These are phyloP conservation scores for Zelostemma sp. DNA, from an alignment of 1,140 invertebrate species.

Conservation along the genomic window DNA sequence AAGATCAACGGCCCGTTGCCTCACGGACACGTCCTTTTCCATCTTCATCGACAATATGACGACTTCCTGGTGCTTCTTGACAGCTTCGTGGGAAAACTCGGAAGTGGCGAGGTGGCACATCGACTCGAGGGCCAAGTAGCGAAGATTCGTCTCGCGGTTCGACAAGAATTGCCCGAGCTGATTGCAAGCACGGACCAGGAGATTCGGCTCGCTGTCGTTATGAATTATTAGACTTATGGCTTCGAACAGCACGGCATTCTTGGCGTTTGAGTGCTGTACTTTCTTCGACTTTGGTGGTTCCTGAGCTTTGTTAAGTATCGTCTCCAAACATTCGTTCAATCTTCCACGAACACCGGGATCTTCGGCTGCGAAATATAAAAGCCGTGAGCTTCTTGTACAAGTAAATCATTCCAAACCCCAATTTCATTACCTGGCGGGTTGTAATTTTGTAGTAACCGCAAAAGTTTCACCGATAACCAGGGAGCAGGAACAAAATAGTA, in stretches of 20 bases:
- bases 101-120: conserved; percentile 99
- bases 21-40: conserved; percentile 98
- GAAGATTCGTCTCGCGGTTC: conserved; percentile 98
- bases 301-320: conserved; percentile 99
- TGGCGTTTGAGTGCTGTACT: conserved; percentile 99
- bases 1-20: conserved; percentile 98
- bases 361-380: conserved; percentile 75
- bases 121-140: conserved; percentile 98
- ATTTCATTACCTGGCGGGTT: conserved; percentile 86
- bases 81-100: conserved; percentile 99
- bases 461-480: conserved; percentile 98
- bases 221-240: conserved; percentile 99
- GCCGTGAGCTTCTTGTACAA: too few relatives aligned
- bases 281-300: conserved; percentile 99
- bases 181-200: conserved; percentile 98
- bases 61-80: conserved; percentile 99
- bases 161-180: conserved; percentile 98
- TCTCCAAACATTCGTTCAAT: conserved; percentile 98
- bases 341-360: conserved; percentile 95
- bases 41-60: conserved; percentile 99
- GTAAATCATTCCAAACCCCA: neutral
- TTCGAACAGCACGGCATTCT: conserved; percentile 99
- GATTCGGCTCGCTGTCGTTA: conserved; percentile 97
- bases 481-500: conserved; percentile 99
- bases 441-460: conserved; percentile 97